Conservation (phyloP, 2,113 vertebrate species). For the Chiloscyllium plagiosum region DNA sequence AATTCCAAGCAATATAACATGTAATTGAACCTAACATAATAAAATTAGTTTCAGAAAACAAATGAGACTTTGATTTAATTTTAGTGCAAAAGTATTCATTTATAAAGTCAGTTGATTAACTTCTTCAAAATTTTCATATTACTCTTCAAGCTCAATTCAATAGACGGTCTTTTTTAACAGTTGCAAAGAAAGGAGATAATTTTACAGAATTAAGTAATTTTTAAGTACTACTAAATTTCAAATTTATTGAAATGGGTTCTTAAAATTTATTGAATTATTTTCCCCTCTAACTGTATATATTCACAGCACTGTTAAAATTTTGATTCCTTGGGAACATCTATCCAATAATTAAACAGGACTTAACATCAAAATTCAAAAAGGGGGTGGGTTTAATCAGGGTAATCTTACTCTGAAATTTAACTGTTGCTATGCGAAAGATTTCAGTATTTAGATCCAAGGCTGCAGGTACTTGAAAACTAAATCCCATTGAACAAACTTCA, state of each 20-base stretch:
- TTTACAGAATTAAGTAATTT: constrained; percentile 2
- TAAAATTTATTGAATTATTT: neutral
- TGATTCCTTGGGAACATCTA: neutral
- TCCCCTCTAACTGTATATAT: neutral
- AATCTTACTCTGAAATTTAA: neutral
- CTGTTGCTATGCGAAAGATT: neutral
- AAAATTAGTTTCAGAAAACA: constrained; percentile 13
- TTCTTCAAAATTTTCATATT: neutral
- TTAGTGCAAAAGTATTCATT: neutral
- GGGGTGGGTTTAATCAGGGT: neutral
- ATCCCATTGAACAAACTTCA: neutral
- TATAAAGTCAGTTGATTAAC: neutral
- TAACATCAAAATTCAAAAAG: neutral
- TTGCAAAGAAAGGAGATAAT: neutral
- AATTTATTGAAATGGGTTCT: neutral
- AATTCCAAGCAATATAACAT: neutral
- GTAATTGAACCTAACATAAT: neutral
- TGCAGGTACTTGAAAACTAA: neutral
- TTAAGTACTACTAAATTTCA: neutral
- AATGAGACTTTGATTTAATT: neutral
- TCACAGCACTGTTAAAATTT: neutral
- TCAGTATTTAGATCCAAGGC: neutral
- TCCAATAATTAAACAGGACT: neutral
- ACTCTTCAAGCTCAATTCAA: neutral
- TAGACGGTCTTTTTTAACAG: neutral